Evolutionary conservation across 1,140 invertebrate genomes (phyloP), one percentile per base, ranked within the genome.

Genomic region (Penaeus japonicus): DNA sequence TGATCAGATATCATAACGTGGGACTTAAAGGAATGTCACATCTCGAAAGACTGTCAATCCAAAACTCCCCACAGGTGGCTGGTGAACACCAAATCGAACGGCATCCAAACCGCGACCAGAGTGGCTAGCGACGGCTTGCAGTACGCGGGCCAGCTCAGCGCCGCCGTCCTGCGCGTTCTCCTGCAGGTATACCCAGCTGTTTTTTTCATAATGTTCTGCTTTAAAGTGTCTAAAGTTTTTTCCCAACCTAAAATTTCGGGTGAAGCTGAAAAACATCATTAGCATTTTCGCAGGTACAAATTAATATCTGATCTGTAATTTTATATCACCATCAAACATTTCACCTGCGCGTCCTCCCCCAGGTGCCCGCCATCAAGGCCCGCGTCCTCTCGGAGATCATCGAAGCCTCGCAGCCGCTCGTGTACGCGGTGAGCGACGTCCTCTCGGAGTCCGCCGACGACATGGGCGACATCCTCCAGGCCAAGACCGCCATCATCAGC

Each of bases 361-460:
- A 90, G 90, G 86, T 90, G 32, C 90, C 90, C 7, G 84, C 65
- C 55, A 90, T 90, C 65, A 90, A 90, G 81, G 90, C 90, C 17
- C 59, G 85, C 2, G 90, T 90, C 12, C 81, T 90, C 17, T 84
- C 90, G 12, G 90, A 90, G 20, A 55, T 89, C 18, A 85, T 90
- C 27, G 84, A 86, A 20, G 90, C 90, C 27, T 81, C 84, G 62
- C 88, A 89, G 62, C 90, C 90, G 7, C 80, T 90, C 35, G 79
- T 65, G 32, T 87, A 89, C n/a, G 89, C 90, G 27, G 65, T 90
- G 32, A 90, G 90, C 53, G 90, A 90, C 81, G 90, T 90, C 70
- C 65, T 90, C 12, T 80, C 87, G 10, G 90, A 90, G 59, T 87
- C 85, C 53, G 85, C 90, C n/a, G 90, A 90, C 47, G 90, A 90